Percentiles rank a stretch among this genome's conserved stretches.
Evolutionary conservation across 2,113 vertebrate genomes (phyloP).

Genomic region (Nerophis lumbriciformis): DNA sequence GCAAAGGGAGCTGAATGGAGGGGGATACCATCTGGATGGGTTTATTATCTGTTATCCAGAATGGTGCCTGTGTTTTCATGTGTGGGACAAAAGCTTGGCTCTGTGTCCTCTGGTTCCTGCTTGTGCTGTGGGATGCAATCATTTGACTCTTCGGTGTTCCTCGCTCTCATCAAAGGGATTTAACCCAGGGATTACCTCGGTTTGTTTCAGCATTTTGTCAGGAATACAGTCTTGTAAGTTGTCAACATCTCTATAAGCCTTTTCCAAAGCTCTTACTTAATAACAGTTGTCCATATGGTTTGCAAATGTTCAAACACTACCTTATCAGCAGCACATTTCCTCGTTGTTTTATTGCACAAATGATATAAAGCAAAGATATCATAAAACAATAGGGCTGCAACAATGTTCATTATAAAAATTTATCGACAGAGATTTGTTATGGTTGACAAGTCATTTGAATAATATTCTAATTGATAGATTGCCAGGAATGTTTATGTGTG

Average conservation of each 20-base stretch:
- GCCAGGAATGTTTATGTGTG: no score
- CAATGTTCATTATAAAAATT: no score
- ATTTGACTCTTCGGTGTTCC: slow-evolving; percentile 19
- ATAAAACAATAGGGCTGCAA: no score
- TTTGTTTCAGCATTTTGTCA: not conserved
- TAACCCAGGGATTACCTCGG: slow-evolving; percentile 14
- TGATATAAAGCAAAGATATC: not conserved
- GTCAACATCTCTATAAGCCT: not conserved
- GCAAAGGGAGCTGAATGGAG: not conserved
- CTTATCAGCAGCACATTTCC: not conserved
- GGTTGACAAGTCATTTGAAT: no score
- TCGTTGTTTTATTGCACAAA: not conserved
- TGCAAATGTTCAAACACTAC: not conserved
- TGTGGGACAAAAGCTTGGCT: slow-evolving; percentile 8
- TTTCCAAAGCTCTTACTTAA: not conserved
- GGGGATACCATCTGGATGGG: slow-evolving; percentile 32
- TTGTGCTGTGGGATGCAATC: slow-evolving; percentile 10
- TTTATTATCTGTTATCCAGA: slow-evolving; percentile 26
- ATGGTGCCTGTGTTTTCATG: slow-evolving; percentile 8
- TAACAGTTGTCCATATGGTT: not conserved
- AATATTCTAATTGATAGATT: no score
- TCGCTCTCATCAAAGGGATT: not conserved
- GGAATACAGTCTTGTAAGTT: not conserved
- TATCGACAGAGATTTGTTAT: no score
- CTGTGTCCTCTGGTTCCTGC: slow-evolving; percentile 2